Evolutionary conservation across 2,113 vertebrate genomes (phyloP), one percentile per base, ranked within the genome.

Genomic region (Sitta europaea): DNA sequence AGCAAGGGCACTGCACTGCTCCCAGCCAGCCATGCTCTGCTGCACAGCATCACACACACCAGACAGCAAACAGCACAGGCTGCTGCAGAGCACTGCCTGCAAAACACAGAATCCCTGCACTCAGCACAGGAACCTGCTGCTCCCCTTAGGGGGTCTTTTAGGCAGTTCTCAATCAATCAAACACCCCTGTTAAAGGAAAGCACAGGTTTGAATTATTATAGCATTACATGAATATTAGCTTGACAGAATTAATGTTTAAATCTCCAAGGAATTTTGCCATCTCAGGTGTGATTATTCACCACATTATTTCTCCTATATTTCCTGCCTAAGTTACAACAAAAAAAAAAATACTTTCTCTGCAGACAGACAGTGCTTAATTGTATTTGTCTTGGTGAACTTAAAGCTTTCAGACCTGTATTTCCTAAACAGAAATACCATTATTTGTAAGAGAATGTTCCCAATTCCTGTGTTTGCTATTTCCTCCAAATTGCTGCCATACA

Each of bases 21-120:
- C 50, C 2, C 27, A 68, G 88, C 5, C 36, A 48, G n/a, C 19
- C 48, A 6, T 2, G 19, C 81, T 23, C n/a, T 73, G 59, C 35
- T 14, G 3, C 40, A 48, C 59, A 62, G 45, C 40, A 51, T 1
- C 7, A 7, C 31, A 81, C 35, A 6, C 20, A 45, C 16, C 57
- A 38, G 27, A 10, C 0, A 16, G 2, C 50, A 38, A 25, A 18
- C 8, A 5, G 2, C 59, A 0, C 47, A 59, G 54, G 29, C 53
- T 70, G 65, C 54, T 50, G 29, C 58, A 63, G 27, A 35, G n/a
- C 47, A 21, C 38, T n/a, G 28, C 1, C 31, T 71, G 33, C 1
- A 21, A 53, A 62, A 51, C 6, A 16, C 0, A 2, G 10, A 59
- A 31, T 24, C 21, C 29, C 35, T 14, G 12, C 10, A 45, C 8